A percentile compares a stretch with the other conserved stretches of the same genome.
Evolutionary conservation across 2,797 vertebrate species (phyloP).

Genomic region (Carduelis carduelis): DNA sequence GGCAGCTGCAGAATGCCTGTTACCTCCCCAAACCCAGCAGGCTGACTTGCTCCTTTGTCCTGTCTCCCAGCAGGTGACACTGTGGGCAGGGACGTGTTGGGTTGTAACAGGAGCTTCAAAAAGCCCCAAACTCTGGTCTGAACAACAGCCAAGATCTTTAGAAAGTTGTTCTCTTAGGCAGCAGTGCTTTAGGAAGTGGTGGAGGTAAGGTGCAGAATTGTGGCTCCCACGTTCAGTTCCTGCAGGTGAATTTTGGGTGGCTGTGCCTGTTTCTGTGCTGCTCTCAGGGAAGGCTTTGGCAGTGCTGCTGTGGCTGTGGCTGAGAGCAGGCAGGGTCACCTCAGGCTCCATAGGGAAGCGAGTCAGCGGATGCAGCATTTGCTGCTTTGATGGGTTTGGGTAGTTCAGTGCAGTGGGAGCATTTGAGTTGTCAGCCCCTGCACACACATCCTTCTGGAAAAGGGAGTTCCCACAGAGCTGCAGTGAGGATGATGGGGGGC

Average conservation of each 20-base stretch:
- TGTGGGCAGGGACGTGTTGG: accelerated
- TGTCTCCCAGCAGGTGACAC: accelerated
- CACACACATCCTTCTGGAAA: neutral
- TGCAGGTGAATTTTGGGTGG: neutral
- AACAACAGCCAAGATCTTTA: neutral
- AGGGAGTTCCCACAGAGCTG: neutral
- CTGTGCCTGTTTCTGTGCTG: neutral
- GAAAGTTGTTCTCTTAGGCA: neutral
- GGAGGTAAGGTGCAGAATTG: neutral
- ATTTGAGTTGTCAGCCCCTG: neutral
- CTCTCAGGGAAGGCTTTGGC: neutral
- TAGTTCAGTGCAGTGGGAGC: neutral
- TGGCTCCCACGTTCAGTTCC: neutral
- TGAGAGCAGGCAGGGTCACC: neutral
- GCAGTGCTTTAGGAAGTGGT: neutral
- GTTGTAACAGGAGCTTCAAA: neutral
- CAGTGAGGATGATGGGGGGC: neutral
- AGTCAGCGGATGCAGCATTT: accelerated
- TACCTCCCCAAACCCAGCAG: neutral
- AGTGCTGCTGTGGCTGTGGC: neutral
- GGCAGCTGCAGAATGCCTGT: neutral
- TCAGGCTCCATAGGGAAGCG: neutral
- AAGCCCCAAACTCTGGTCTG: neutral
- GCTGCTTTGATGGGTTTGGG: neutral
- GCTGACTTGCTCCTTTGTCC: neutral